phyloP scores from a whole-genome alignment of 1,140 invertebrate genomes.

The Oncopodura yosiiana region DNA sequence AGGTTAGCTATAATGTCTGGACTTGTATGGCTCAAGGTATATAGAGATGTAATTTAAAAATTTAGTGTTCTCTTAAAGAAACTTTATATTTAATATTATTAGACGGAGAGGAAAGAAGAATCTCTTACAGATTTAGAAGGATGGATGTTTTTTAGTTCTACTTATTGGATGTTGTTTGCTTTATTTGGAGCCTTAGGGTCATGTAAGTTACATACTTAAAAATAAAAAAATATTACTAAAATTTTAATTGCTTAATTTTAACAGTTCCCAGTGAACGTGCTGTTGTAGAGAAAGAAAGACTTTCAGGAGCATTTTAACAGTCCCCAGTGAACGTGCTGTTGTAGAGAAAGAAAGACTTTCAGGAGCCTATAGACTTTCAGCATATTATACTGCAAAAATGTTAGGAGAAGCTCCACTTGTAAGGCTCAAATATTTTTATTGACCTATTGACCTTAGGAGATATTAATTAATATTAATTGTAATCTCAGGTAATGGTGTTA shows the following conservation, averaged over 20 bases:
- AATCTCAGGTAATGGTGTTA: constrained; percentile 64
- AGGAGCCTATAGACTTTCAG: constrained; percentile 70
- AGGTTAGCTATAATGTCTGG: constrained; percentile 64
- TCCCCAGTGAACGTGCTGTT: constrained; percentile 70
- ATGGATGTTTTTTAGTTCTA: constrained; percentile 78
- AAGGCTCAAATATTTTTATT: no score
- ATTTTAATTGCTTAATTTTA: constrained; percentile 4
- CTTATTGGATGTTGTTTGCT: constrained; percentile 78
- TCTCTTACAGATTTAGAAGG: constrained; percentile 69
- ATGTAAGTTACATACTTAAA: constrained; percentile 49
- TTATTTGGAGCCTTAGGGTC: constrained; percentile 69
- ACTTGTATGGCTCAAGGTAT: constrained; percentile 67
- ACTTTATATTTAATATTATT: not conserved
- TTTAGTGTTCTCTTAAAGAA: not conserved
- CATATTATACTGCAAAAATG: constrained; percentile 79
- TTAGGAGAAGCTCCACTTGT: constrained; percentile 55
- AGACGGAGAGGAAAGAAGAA: constrained; percentile 55
- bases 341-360: constrained; percentile 72
- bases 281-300: constrained; percentile 71
- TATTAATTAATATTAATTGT: no score
- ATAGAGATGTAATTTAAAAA: not conserved
- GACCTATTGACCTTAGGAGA: no score
- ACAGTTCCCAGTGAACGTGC: constrained; percentile 67
- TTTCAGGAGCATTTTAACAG: constrained; percentile 53
- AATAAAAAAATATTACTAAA: not conserved